Conservation (phyloP, 2,797 vertebrate genomes). For the Notolepis coatsorum region DNA sequence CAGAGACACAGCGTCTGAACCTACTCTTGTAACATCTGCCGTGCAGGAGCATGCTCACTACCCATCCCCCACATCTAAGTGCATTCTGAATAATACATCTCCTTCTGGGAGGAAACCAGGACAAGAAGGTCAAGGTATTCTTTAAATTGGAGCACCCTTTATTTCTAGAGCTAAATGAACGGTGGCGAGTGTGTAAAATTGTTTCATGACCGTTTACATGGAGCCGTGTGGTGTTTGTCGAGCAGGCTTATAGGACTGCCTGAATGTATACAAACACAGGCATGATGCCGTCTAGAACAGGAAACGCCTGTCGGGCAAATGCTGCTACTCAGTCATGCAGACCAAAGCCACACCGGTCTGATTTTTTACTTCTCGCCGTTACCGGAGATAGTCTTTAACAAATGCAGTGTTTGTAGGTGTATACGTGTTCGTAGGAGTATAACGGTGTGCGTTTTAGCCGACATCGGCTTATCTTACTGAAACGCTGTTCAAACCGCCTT, state of each 20-base stretch:
- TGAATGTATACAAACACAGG: background rate
- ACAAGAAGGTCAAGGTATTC: slow-evolving; percentile 19
- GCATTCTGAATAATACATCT: slow-evolving; percentile 68
- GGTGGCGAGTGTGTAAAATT: background rate
- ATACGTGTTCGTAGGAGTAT: no score
- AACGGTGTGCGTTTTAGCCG: no score
- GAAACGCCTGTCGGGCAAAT: no score
- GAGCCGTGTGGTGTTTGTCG: background rate
- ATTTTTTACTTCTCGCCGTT: no score
- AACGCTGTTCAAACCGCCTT: no score
- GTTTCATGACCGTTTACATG: background rate
- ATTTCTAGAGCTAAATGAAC: slow-evolving; percentile 5
- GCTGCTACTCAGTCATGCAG: slow-evolving; percentile 19
- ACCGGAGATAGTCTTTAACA: no score
- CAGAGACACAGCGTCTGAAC: slow-evolving; percentile 27
- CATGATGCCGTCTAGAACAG: slow-evolving; percentile 74
- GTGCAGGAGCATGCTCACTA: slow-evolving; percentile 29
- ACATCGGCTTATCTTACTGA: no score
- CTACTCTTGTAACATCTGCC: slow-evolving; percentile 63
- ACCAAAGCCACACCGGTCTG: no score
- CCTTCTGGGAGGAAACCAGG: slow-evolving; percentile 29
- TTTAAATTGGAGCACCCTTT: slow-evolving; percentile 22
- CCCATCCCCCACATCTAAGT: slow-evolving; percentile 59
- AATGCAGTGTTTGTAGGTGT: no score
- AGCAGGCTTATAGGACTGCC: background rate